Evolutionary conservation across 2,888 invertebrate genomes (phyloP).

Genomic region (Hyposoter dolosus): DNA sequence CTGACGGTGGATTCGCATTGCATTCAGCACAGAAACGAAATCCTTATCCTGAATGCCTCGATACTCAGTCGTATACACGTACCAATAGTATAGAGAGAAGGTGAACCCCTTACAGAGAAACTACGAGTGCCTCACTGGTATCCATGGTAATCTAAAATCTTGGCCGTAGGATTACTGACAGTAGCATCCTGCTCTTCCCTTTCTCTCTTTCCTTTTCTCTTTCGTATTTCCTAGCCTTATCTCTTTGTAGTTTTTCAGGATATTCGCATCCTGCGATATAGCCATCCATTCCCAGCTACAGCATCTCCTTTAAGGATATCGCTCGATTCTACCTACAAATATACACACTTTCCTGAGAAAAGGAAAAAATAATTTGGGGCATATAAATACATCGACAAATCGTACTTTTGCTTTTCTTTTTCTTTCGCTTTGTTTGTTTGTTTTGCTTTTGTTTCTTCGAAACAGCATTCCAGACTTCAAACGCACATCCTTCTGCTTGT

Average conservation of each 20-base stretch:
- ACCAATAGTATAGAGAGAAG: slow-evolving; percentile 36
- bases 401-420: background rate
- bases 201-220: slow-evolving; percentile 19
- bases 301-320: slow-evolving; percentile 56
- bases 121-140: slow-evolving; percentile 58
- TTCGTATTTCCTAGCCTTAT: slow-evolving; percentile 8
- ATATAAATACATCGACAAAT: background rate
- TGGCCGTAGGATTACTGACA: slow-evolving; percentile 65
- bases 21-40: slow-evolving; percentile 41
- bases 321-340: background rate
- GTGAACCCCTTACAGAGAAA: slow-evolving; percentile 52
- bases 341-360: background rate
- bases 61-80: slow-evolving; percentile 47
- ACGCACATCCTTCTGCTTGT: background rate
- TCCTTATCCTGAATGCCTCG: slow-evolving; percentile 62
- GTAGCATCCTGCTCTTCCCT: slow-evolving; percentile 38
- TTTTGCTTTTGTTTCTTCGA: background rate
- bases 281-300: slow-evolving; percentile 31
- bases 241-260: slow-evolving; percentile 54
- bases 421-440: too few species aligned
- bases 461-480: background rate
- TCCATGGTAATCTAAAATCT: slow-evolving; percentile 69
- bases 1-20: slow-evolving; percentile 57
- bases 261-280: slow-evolving; percentile 62
- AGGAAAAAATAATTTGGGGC: background rate